Base-by-base conservation (phyloP, 1,140 invertebrate genomes). In the Drosophila nikananu region DNA sequence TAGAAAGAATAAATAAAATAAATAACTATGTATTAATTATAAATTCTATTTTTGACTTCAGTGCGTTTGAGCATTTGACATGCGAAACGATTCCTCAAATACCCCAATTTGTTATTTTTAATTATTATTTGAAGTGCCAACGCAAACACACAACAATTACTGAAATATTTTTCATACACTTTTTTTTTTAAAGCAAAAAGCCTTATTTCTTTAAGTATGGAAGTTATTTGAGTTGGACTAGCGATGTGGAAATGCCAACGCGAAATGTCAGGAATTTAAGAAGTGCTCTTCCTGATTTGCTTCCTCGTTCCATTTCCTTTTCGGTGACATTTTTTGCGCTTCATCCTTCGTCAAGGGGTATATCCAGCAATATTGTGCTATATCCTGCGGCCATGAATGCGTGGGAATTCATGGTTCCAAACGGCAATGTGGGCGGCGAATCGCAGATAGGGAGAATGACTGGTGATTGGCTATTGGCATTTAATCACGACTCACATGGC, bases 391-490 rank as follows among this genome's bases (percentile, higher is more conserved):
- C 48, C 60, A 32, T 64, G 66, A 39, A 67, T 71, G 63, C 67
- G 25, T 17, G 46, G 17, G 62, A 27, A 66, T 52, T 27, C n/a
- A n/a, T 44, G 37, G 42, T 39, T 49, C 49, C 48, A 23, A 12
- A 17, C n/a, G 23, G 46, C n/a, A 39, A 54, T 67, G 49, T 67
- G n/a, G 21, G 32, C 35, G 8, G 39, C 27, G 25, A 30, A 46
- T 21, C 35, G 25, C 25, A n/a, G 51, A 57, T 32, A 48, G 32
- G 23, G 51, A 67, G 54, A 39, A 66, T 13, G 39, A 37, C 41
- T 70, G 25, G 15, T 75, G 81, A 84, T 86, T 84, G 81, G 73
- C 65, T 54, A 54, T 66, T 78, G 77, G 81, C 77, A 81, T 84
- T 84, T 75, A 81, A 81, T 84, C 82, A 81, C 73, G 76, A 58